phyloP scores from a whole-genome alignment of 2,888 invertebrate genomes.

The Drosophila atripex region DNA sequence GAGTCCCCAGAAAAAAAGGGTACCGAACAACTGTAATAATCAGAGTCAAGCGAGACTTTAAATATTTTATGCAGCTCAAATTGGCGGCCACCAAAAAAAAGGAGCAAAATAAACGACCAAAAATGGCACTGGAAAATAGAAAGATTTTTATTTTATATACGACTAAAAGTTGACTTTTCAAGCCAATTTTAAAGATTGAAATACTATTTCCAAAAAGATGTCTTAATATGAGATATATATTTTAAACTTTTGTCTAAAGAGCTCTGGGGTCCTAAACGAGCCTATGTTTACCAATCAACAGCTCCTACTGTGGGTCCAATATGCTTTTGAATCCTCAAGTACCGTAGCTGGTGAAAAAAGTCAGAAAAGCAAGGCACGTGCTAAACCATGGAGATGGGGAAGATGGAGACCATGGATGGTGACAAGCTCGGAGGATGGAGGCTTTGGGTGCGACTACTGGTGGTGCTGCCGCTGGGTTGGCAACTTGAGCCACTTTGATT shows the following conservation, averaged over 20 bases:
- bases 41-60: slow-evolving; percentile 76
- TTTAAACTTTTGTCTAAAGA: neutral
- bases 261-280: neutral
- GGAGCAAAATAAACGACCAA: slow-evolving; percentile 24
- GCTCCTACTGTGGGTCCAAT: slow-evolving; percentile 15
- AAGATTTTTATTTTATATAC: neutral
- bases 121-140: neutral
- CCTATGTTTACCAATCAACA: slow-evolving; percentile 17
- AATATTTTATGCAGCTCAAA: slow-evolving; percentile 76
- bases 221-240: neutral
- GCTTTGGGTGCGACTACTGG: slow-evolving; percentile 14
- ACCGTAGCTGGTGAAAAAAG: slow-evolving; percentile 18
- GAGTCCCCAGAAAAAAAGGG: slow-evolving; percentile 24
- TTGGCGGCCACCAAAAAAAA: slow-evolving; percentile 59
- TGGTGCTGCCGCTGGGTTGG: slow-evolving; percentile 45
- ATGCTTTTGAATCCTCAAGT: slow-evolving; percentile 13
- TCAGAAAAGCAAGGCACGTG: slow-evolving; percentile 32
- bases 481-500: slow-evolving; percentile 81
- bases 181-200: neutral
- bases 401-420: slow-evolving; percentile 10
- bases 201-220: neutral
- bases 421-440: slow-evolving; percentile 23
- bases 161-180: slow-evolving; percentile 8
- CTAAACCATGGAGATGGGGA: slow-evolving; percentile 22
- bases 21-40: slow-evolving; percentile 61